Evolutionary conservation across 2,113 vertebrate genomes (phyloP).

Genomic region (Cervus canadensis): DNA sequence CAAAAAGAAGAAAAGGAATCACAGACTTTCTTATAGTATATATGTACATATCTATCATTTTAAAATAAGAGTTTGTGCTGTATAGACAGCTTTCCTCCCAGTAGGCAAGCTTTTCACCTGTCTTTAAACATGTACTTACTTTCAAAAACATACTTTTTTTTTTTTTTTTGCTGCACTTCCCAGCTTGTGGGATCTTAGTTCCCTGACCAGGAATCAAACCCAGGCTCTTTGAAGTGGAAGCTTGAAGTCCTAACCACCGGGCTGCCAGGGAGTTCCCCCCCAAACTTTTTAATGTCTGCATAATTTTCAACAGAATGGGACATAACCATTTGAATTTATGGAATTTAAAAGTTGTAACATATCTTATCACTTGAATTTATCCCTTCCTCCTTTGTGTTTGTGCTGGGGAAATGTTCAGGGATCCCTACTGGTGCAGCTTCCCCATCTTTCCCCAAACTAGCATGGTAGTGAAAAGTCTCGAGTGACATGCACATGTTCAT

Average conservation of each 20-base stretch:
- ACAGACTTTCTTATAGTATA: not conserved
- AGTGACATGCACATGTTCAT: not conserved
- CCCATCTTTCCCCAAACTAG: not conserved
- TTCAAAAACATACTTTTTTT: not conserved
- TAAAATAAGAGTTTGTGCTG: not conserved
- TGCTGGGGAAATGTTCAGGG: not conserved
- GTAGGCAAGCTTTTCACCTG: not conserved
- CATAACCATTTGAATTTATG: not conserved
- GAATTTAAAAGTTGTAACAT: not conserved
- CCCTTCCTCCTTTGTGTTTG: not conserved
- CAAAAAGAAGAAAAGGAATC: not conserved
- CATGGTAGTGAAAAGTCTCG: not conserved
- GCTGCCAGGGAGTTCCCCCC: not conserved
- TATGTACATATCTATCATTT: not conserved
- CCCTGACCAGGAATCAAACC: not conserved
- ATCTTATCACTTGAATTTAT: not conserved
- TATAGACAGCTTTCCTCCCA: not conserved
- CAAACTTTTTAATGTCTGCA: not conserved
- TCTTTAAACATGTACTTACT: not conserved
- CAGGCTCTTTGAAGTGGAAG: not conserved
- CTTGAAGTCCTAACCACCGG: not conserved
- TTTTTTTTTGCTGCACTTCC: not conserved
- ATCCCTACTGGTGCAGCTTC: not conserved
- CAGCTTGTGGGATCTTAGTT: not conserved
- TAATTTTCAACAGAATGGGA: not conserved